Percentiles rank a stretch among this genome's conserved stretches.
phyloP scores from a whole-genome alignment of 2,888 invertebrate genomes.

The Cataglyphis albicans region DNA sequence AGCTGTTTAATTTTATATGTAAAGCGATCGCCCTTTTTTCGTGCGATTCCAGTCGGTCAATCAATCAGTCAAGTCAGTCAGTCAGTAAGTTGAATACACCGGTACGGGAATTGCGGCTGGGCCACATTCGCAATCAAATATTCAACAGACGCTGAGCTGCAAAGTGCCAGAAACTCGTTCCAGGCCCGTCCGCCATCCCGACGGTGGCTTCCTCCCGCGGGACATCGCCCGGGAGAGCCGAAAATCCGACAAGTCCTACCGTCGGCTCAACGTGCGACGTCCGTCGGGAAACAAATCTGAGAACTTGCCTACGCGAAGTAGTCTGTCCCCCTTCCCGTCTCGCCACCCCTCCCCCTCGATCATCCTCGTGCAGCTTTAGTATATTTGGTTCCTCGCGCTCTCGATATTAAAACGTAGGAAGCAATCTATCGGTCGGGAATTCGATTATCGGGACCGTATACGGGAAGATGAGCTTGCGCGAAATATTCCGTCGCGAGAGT shows the following conservation, averaged over 20 bases:
- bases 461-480: slow-evolving; percentile 50
- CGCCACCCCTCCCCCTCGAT: not conserved
- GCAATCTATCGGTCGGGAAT: slow-evolving; percentile 37
- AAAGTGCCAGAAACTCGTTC: slow-evolving; percentile 81
- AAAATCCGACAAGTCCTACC: slow-evolving; percentile 67
- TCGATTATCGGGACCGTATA: slow-evolving; percentile 62
- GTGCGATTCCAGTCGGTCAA: not conserved
- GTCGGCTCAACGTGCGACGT: slow-evolving; percentile 53
- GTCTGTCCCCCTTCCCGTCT: not conserved
- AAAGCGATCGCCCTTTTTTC: slow-evolving; percentile 1
- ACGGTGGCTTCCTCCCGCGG: slow-evolving; percentile 57
- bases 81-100: not conserved
- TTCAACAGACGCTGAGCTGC: slow-evolving; percentile 81
- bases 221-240: slow-evolving; percentile 55
- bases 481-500: slow-evolving; percentile 54
- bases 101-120: slow-evolving; percentile 37
- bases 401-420: slow-evolving; percentile 41
- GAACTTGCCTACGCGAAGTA: slow-evolving; percentile 32
- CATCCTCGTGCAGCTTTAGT: not conserved
- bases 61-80: slow-evolving; percentile 41
- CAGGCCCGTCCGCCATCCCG: slow-evolving; percentile 53
- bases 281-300: slow-evolving; percentile 65
- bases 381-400: not conserved
- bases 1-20: not conserved
- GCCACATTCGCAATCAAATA: slow-evolving; percentile 76